Evolutionary conservation across 2,888 invertebrate genomes (phyloP).

Genomic region (Horisme vitalbata): DNA sequence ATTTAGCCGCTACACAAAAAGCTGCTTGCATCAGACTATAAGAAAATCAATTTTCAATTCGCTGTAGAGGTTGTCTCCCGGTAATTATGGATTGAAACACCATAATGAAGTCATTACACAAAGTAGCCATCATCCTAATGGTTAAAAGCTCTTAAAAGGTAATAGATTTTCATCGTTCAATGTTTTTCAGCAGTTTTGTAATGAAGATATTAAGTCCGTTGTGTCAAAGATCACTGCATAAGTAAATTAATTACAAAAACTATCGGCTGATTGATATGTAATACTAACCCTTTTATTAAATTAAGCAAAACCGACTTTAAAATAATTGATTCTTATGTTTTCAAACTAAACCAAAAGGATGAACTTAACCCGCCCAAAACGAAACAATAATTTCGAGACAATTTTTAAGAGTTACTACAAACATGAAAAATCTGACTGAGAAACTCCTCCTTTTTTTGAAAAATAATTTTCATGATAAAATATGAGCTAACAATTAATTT

Average conservation of each 20-base stretch:
- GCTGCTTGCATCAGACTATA: constrained; percentile 8
- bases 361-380: too few relatives aligned
- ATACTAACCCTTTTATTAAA: too few relatives aligned
- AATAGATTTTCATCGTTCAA: constrained; percentile 55
- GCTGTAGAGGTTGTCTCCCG: constrained; percentile 38
- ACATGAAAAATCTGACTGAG: too few relatives aligned
- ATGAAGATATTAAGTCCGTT: constrained; percentile 20
- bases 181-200: constrained; percentile 50
- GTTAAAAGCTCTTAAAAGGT: constrained; percentile 75
- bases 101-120: constrained; percentile 68
- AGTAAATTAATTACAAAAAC: constrained; percentile 16
- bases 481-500: too few relatives aligned
- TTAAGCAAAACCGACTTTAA: too few relatives aligned
- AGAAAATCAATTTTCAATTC: constrained; percentile 39
- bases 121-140: constrained; percentile 67
- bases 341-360: too few relatives aligned
- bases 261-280: too few relatives aligned
- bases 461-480: too few relatives aligned
- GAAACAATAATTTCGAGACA: too few relatives aligned
- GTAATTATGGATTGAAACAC: constrained; percentile 49
- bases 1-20: neutral
- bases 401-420: too few relatives aligned
- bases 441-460: too few relatives aligned
- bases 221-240: constrained; percentile 14
- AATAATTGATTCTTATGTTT: too few relatives aligned